These are phyloP conservation scores for Argyresthia goedartella DNA, from an alignment of 2,888 invertebrate species.

Conservation along the genomic window DNA sequence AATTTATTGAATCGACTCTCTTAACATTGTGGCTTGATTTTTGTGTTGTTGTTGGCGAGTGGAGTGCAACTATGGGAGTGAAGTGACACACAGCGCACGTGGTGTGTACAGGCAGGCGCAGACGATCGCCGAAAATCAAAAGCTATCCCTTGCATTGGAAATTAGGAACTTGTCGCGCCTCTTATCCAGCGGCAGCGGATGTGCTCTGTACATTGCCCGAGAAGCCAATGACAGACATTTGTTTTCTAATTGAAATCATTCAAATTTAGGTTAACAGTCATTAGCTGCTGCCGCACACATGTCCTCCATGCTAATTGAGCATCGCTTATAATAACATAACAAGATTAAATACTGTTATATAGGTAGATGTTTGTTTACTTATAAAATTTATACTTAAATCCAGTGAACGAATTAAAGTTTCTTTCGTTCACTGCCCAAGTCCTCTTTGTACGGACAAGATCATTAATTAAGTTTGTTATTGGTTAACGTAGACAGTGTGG, in stretches of 20 bases:
- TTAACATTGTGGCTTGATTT: slow-evolving; percentile 9
- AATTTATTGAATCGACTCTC: not conserved
- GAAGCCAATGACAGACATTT: slow-evolving; percentile 53
- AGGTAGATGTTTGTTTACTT: too few species aligned
- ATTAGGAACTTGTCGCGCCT: slow-evolving; percentile 32
- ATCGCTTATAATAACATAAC: too few species aligned
- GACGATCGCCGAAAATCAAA: slow-evolving; percentile 16
- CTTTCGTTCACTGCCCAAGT: too few species aligned
- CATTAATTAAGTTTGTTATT: too few species aligned
- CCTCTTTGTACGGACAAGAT: too few species aligned
- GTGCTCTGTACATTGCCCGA: slow-evolving; percentile 41
- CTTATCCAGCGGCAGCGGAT: slow-evolving; percentile 42
- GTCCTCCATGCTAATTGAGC: slow-evolving; percentile 51
- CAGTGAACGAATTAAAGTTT: too few species aligned
- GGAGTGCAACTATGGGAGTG: not conserved
- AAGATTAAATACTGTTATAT: too few species aligned
- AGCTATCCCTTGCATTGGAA: slow-evolving; percentile 27
- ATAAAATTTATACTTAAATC: too few species aligned
- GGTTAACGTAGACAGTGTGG: too few species aligned
- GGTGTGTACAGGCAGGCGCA: slow-evolving; percentile 15
- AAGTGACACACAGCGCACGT: slow-evolving; percentile 17
- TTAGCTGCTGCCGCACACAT: slow-evolving; percentile 63
- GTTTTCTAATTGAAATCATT: slow-evolving; percentile 58
- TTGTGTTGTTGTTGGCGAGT: not conserved
- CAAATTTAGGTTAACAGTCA: slow-evolving; percentile 65